Evolutionary conservation across 2,797 vertebrate species (phyloP).

Genomic region (Adelosebastes latens): DNA sequence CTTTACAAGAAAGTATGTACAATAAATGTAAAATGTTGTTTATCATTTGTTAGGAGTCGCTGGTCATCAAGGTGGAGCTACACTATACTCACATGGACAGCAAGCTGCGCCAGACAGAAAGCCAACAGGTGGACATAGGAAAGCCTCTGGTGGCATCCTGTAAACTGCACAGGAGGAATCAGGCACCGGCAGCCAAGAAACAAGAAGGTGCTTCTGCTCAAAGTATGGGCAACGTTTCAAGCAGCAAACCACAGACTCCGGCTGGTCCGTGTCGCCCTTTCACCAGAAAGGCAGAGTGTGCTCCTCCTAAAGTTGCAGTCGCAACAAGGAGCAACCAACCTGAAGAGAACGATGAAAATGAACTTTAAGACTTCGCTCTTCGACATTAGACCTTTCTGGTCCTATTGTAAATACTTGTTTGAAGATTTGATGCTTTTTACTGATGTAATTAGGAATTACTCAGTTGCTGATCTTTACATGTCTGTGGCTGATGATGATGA

Average conservation of each 20-base stretch:
- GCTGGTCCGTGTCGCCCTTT: conserved; percentile 53
- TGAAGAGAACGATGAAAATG: conserved; percentile 88
- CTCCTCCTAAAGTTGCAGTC: conserved; percentile 64
- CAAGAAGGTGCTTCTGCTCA: conserved; percentile 21
- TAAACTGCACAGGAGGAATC: conserved; percentile 63
- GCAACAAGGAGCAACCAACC: conserved; percentile 80
- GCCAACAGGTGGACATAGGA: conserved; percentile 74
- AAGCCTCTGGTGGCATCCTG: conserved; percentile 84
- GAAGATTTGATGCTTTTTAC: background rate
- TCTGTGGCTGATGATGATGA: conserved; percentile 13
- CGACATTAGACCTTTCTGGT: background rate
- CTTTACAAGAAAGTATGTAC: background rate
- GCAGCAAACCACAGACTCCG: conserved; percentile 39
- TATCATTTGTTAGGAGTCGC: conserved; percentile 53
- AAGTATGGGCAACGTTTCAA: conserved; percentile 19
- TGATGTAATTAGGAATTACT: background rate
- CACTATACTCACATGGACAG: conserved; percentile 80
- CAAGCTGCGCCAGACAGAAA: conserved; percentile 79
- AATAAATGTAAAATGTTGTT: background rate
- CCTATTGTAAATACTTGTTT: conserved; percentile 28
- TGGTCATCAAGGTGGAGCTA: conserved; percentile 84
- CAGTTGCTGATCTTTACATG: background rate
- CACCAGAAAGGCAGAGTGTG: conserved; percentile 79
- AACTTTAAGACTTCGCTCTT: conserved; percentile 46
- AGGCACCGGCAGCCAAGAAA: conserved; percentile 1